A percentile compares a stretch with the other conserved stretches of the same genome.
Conservation (phyloP, 2,797 vertebrate genomes). For the Hapalemur alaotrensis region DNA sequence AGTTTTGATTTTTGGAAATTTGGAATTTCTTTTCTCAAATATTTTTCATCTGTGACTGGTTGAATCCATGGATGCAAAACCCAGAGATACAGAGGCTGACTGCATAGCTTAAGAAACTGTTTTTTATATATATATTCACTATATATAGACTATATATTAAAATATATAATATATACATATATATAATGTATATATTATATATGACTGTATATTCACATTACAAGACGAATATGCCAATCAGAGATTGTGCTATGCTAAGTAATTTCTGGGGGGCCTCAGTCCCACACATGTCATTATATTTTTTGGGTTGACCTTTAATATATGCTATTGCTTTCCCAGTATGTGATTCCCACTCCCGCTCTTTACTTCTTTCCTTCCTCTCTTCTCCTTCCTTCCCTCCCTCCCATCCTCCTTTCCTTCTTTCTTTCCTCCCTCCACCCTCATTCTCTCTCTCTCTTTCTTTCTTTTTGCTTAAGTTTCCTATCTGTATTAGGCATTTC, state of each 20-base stretch:
- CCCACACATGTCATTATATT: too few relatives aligned
- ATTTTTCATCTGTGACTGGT: background rate
- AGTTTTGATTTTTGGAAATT: background rate
- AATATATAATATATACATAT: background rate
- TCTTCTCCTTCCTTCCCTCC: too few relatives aligned
- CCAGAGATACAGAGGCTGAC: background rate
- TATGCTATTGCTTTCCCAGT: background rate
- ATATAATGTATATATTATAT: background rate
- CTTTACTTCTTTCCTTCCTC: background rate
- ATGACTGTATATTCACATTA: background rate
- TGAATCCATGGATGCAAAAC: background rate
- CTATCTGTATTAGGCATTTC: background rate
- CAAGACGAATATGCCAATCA: background rate
- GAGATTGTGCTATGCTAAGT: background rate
- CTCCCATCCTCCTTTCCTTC: accelerated
- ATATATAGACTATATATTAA: background rate
- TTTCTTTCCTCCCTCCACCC: background rate
- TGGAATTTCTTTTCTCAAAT: background rate
- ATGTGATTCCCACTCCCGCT: background rate
- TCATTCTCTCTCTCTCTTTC: background rate
- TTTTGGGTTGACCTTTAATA: background rate
- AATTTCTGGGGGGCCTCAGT: background rate
- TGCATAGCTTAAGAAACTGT: background rate
- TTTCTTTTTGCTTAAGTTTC: background rate
- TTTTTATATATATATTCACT: background rate